Evolutionary conservation across 2,888 invertebrate genomes (phyloP).

Genomic region (Pimpla rufipes): DNA sequence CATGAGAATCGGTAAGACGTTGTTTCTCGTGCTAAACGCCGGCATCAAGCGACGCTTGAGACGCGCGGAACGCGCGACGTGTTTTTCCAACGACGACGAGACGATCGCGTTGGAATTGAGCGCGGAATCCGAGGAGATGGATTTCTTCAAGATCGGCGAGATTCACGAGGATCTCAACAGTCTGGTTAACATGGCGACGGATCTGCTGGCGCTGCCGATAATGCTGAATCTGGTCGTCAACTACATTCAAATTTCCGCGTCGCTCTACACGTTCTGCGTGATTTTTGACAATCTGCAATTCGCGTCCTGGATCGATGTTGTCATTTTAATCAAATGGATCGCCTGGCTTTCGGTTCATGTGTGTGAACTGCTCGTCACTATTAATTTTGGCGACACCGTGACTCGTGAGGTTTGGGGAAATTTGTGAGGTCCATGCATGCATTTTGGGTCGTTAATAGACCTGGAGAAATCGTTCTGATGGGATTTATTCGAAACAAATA

Average conservation of each 20-base stretch:
- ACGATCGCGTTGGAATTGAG: not conserved
- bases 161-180: not conserved
- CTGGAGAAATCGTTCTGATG: no score
- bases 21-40: not conserved
- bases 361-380: not conserved
- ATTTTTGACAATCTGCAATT: not conserved
- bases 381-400: not conserved
- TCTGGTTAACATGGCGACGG: not conserved
- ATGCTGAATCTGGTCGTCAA: constrained; percentile 16
- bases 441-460: no score
- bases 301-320: not conserved
- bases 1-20: not conserved
- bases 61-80: not conserved
- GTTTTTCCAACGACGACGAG: not conserved
- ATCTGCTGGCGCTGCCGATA: not conserved
- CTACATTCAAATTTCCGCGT: constrained; percentile 3
- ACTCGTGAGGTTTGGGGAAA: not conserved
- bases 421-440: not conserved
- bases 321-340: not conserved
- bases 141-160: not conserved
- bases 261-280: not conserved
- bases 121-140: not conserved
- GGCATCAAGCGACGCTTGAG: not conserved
- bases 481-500: no score
- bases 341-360: not conserved